phyloP scores from a whole-genome alignment of 2,888 invertebrate genomes.

The Tortrix viridana region DNA sequence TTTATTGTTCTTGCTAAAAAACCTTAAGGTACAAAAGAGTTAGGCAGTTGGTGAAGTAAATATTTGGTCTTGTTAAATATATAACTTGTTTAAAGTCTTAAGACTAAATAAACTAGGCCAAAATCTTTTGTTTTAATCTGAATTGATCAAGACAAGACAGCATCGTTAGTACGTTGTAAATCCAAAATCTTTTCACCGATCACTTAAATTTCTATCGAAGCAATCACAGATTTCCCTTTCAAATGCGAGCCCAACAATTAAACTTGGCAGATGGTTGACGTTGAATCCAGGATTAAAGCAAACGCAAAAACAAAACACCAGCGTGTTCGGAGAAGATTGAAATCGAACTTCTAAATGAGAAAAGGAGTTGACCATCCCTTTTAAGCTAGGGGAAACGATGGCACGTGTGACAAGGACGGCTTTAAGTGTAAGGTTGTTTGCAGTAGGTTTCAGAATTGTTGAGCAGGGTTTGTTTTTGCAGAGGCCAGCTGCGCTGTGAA shows the following conservation, averaged over 20 bases:
- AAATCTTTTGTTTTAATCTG: too few relatives aligned
- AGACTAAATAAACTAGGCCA: too few relatives aligned
- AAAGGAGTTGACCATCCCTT: conserved; percentile 4
- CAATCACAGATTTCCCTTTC: not conserved
- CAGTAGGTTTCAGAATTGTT: conserved; percentile 26
- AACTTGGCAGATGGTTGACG: not conserved
- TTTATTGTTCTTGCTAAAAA: too few relatives aligned
- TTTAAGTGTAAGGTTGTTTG: conserved; percentile 18
- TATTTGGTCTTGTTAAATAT: too few relatives aligned
- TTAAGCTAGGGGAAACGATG: conserved; percentile 5
- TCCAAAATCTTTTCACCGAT: too few relatives aligned
- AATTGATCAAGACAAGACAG: too few relatives aligned
- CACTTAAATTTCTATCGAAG: too few relatives aligned
- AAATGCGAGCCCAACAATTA: not conserved
- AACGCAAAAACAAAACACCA: conserved; percentile 24
- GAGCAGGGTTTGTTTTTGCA: conserved; percentile 46
- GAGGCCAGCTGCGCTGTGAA: conserved; percentile 60
- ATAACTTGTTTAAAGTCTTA: too few relatives aligned
- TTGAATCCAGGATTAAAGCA: conserved; percentile 10
- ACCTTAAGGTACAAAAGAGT: too few relatives aligned
- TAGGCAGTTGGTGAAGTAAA: too few relatives aligned
- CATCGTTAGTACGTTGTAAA: too few relatives aligned
- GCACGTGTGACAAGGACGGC: conserved; percentile 11
- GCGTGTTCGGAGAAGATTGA: conserved; percentile 19
- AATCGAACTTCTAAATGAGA: conserved; percentile 8